Base-by-base conservation (phyloP, 2,113 vertebrate genomes). In the Halichoerus grypus region DNA sequence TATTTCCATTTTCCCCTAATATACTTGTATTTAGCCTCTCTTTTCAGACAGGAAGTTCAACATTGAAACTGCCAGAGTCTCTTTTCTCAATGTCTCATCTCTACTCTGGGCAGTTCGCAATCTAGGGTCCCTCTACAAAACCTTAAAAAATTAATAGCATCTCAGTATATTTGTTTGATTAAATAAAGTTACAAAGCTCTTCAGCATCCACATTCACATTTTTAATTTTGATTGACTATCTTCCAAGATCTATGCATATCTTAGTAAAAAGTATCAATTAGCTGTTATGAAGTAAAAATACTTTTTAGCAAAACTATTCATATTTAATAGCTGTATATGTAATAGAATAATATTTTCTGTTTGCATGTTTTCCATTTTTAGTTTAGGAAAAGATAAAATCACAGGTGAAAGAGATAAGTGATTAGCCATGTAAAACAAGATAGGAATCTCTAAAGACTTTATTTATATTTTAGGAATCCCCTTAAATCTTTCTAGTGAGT, bases 171-270 rank as follows among this genome's bases (percentile, higher is more conserved):
- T 89, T 42, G 9, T 80, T 89, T 91, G 49, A 81, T 85, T 59
- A 93, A 87, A 90, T 72, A n/a, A 95, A n/a, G 14, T 46, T 57
- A 18, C 19, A 88, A 88, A 85, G 10, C 21, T 96, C 71, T 59
- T 76, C 26, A 39, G 2, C 3, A 86, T 49, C 3, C 36, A 59
- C 53, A 28, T 55, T 80, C 79, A 96, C 14, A 36, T 80, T 80
- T 88, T 61, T 42, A 76, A 96, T 84, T 61, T 36, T 28, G 13
- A 71, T 79, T 88, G 21, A 11, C 36, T 81, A 83, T 67, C 57
- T 72, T 83, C 21, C 88, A 95, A 89, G 33, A 82, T 63, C 63
- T 92, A 84, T 81, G 10, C 7, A 94, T 92, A 77, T 82, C 33
- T 67, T 80, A 55, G 4, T 33, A 92, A 77, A 94, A 87, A 85